Conservation (phyloP, 2,888 invertebrate genomes). For the Dromius quadrimaculatus region DNA sequence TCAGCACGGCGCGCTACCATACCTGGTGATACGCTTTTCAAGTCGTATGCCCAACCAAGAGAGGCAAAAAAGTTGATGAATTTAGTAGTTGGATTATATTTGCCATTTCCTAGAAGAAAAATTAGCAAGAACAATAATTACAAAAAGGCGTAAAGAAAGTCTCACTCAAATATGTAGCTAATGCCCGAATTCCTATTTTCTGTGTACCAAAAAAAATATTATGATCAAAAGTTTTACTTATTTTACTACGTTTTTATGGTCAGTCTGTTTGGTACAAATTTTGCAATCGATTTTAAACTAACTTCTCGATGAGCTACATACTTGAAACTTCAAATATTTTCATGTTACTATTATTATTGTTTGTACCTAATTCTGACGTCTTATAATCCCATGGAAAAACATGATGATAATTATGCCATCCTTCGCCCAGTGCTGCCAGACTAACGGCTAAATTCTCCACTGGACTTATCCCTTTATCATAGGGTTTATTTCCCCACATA, state of each 20-base stretch:
- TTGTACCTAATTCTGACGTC: constrained; percentile 68
- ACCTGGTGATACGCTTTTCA: constrained; percentile 73
- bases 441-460: constrained; percentile 80
- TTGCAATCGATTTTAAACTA: too few species aligned
- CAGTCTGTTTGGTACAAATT: too few species aligned
- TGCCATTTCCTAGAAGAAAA: constrained; percentile 75
- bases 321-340: too few species aligned
- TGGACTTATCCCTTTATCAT: constrained; percentile 84
- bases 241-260: too few species aligned
- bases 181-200: too few species aligned
- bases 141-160: too few species aligned
- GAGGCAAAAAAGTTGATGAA: constrained; percentile 85
- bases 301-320: too few species aligned
- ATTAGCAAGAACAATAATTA: too few species aligned
- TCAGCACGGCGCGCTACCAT: constrained; percentile 72
- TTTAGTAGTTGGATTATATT: constrained; percentile 79
- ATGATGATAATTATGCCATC: constrained; percentile 89
- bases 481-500: constrained; percentile 92
- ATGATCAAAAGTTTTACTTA: too few species aligned
- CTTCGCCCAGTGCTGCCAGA: constrained; percentile 82
- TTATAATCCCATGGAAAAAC: constrained; percentile 75
- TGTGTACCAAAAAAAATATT: too few species aligned
- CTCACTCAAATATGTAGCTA: background rate
- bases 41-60: constrained; percentile 86
- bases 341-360: too few species aligned